phyloP scores from a whole-genome alignment of 2,888 invertebrate genomes.

The Cryptosula pallasiana region DNA sequence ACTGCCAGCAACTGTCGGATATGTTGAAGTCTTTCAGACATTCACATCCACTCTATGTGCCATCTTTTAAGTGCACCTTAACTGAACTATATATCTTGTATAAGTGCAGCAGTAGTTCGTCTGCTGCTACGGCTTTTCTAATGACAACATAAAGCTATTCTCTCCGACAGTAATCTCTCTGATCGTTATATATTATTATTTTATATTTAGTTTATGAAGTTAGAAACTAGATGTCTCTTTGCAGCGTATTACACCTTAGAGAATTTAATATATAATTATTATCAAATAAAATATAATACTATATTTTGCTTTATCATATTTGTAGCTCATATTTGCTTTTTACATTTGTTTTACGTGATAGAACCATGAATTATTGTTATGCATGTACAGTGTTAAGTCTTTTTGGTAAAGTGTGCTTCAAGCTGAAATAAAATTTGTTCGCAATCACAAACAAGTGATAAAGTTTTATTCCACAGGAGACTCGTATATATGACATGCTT shows the following conservation, averaged over 20 bases:
- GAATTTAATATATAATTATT: neutral
- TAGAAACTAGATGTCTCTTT: neutral
- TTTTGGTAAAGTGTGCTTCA: neutral
- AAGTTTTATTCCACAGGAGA: no score
- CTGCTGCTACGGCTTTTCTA: no score
- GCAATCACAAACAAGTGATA: no score
- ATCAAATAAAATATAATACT: neutral
- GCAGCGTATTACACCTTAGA: neutral
- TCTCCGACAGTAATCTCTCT: neutral
- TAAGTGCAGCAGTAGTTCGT: no score
- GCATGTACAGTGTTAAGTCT: neutral
- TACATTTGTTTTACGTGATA: neutral
- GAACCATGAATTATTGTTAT: neutral
- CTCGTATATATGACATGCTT: no score
- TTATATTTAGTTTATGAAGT: neutral
- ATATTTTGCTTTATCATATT: neutral
- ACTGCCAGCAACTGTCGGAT: no score
- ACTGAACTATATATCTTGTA: no score
- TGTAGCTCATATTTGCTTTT: neutral
- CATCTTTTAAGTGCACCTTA: no score
- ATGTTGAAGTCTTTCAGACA: no score
- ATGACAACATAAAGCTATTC: no score
- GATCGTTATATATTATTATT: neutral
- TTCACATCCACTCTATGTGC: no score
- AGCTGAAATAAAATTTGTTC: neutral